Evolutionary conservation across 23 tunicate species (phyloP), one percentile per base, ranked within the genome.

Genomic region (Trididemnum nubilum): DNA sequence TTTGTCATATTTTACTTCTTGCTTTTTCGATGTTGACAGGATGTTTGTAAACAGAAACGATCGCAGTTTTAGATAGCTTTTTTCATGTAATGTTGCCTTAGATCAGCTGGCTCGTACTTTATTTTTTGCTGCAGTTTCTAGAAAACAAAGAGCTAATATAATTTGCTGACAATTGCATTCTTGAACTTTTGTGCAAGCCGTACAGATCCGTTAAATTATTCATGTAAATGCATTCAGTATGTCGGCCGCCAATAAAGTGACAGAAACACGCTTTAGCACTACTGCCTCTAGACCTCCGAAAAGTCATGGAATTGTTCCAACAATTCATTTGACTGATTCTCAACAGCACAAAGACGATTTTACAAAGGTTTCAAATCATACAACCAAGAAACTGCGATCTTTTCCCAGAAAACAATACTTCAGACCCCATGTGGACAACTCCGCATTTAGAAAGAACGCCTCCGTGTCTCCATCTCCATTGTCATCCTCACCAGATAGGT

Each of bases 301-400:
- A 12, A 61, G 26, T 61, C 4, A 12, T 3, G 26, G 26, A 12
- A n/a, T 21, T 3, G 67, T 85, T 35, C 90, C 90, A 36, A 67
- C 54, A 32, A 85, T 85, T 25, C 90, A 78, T 4, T 69, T 61
- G 35, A 79, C 51, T 21, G 84, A 79, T 34, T 34, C 65, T 0
- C 38, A 79, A n/a, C 34, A 59, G 7, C 7, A 9, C 5, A 73
- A 80, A 7, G 38, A 33, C n/a, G 74, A 67, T 28, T 4, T 34
- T 18, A 5, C 26, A 57, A 26, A 18, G 31, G 18, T 27, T 36
- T 73, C 33, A 25, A 29, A 22, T 21, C 58, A 5, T 69, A n/a
- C 74, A 12, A 9, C 37, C 3, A 69, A 69, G 26, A 21, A 37
- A 2, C 21, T 40, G 2, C 78, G 78, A 18, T 23, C 58, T 12